A percentile compares a stretch with the other conserved stretches of the same genome.
These are phyloP conservation scores for Pteropus alecto DNA, from an alignment of 2,113 vertebrate genomes.

Conservation along the genomic window DNA sequence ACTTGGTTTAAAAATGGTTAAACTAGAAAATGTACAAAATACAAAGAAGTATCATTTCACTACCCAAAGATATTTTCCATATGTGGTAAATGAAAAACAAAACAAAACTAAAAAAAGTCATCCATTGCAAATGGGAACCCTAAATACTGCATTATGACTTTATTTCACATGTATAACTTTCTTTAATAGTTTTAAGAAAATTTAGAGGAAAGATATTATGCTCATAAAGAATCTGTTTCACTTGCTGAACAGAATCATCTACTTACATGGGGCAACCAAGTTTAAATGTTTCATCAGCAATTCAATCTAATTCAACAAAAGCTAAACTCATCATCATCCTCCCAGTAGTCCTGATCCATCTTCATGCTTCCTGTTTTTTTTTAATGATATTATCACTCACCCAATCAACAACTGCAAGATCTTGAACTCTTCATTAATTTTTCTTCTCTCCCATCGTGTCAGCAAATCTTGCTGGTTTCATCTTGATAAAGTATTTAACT, in stretches of 20 bases:
- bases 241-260: conserved; percentile 55
- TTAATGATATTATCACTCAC: conserved; percentile 73
- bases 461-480: conserved; percentile 55
- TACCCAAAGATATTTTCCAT: conserved; percentile 28
- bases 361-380: conserved; percentile 62
- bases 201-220: conserved; percentile 42
- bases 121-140: conserved; percentile 49
- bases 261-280: neutral
- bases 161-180: conserved; percentile 48
- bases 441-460: conserved; percentile 43
- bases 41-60: neutral
- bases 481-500: conserved; percentile 24
- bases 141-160: conserved; percentile 55
- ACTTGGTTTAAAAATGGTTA: conserved; percentile 15
- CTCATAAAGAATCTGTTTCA: conserved; percentile 65
- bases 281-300: conserved; percentile 66
- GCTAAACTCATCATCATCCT: conserved; percentile 38
- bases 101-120: conserved; percentile 41
- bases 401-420: conserved; percentile 37
- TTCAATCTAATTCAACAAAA: conserved; percentile 54
- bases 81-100: conserved; percentile 23
- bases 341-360: neutral
- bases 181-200: conserved; percentile 35
- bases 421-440: conserved; percentile 53
- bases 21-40: neutral